Evolutionary conservation across 2,888 invertebrate genomes (phyloP), one percentile per base, ranked within the genome.

Genomic region (Subacronicta megacephala): DNA sequence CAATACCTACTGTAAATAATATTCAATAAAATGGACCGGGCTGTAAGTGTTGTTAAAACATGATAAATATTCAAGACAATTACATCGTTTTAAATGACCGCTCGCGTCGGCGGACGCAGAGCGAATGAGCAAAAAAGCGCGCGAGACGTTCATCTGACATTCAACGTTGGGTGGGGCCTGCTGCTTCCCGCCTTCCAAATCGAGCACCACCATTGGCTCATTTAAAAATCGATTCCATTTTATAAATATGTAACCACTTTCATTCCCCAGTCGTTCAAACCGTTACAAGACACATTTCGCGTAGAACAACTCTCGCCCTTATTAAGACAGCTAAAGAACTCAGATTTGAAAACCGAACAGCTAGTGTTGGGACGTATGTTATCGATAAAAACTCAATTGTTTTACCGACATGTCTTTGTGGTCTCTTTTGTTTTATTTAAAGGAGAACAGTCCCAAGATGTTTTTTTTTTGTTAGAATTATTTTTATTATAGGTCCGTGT

Each of bases 221-320:
- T 91, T 92, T 92, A 90, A 94, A 93, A 94, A 94, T 94, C 93
- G 93, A 93, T 94, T 93, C 89, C 92, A 90, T 93, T 93, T 93
- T 92, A 93, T 93, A 94, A 93, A 94, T 93, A 93, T 93, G 92
- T 93, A 93, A 93, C 93, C 92, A 87, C 90, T 93, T 92, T 87
- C 85, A 62, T 82, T 87, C 81, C 73, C 57, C 62, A 62, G 84
- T 75, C 60, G 53, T 62, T 59, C 63, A 68, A 78, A 85, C 47
- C 38, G 78, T 65, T 59, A 70, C 71, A 83, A 65, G 63, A 35
- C 62, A 1, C 54, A 37, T 53, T 12, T 38, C 3, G 13, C 13
- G 38, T n/a, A 23, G 37, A 45, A 44, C 62, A 37, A 81, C 72
- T 67, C 5, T 64, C 57, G 41, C 45, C 68, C 67, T 63, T 84